A percentile compares a stretch with the other conserved stretches of the same genome.
Evolutionary conservation across 2,113 vertebrate genomes (phyloP).

Genomic region (Neofelis nebulosa): DNA sequence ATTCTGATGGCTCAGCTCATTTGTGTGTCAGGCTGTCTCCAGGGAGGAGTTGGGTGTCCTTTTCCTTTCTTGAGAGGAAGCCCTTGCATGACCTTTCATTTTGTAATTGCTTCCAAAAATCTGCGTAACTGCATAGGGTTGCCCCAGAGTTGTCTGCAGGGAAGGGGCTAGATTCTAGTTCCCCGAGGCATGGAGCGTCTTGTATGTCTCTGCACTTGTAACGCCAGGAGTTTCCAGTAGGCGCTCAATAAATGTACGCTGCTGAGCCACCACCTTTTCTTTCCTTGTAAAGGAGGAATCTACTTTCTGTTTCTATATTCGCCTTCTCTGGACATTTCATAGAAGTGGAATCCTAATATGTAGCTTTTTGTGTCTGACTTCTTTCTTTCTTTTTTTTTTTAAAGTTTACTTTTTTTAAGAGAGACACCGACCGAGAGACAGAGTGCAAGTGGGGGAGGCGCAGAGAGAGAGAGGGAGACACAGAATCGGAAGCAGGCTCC

Average conservation of each 20-base stretch:
- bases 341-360: neutral
- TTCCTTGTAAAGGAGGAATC: neutral
- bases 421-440: no score
- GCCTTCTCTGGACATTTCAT: neutral
- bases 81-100: neutral
- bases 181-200: fast-evolving
- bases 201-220: neutral
- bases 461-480: no score
- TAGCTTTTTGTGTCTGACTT: neutral
- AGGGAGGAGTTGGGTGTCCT: neutral
- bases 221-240: neutral
- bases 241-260: no score
- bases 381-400: no score
- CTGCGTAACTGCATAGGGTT: neutral
- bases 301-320: neutral
- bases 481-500: no score
- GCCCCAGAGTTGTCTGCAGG: neutral
- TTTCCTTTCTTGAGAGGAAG: neutral
- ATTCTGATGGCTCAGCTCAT: neutral
- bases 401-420: no score
- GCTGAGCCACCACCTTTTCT: neutral
- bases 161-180: neutral
- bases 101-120: neutral
- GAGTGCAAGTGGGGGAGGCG: no score
- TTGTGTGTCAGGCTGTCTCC: neutral